Base-by-base conservation (phyloP, 2,888 invertebrate genomes). In the Zygaena filipendulae region DNA sequence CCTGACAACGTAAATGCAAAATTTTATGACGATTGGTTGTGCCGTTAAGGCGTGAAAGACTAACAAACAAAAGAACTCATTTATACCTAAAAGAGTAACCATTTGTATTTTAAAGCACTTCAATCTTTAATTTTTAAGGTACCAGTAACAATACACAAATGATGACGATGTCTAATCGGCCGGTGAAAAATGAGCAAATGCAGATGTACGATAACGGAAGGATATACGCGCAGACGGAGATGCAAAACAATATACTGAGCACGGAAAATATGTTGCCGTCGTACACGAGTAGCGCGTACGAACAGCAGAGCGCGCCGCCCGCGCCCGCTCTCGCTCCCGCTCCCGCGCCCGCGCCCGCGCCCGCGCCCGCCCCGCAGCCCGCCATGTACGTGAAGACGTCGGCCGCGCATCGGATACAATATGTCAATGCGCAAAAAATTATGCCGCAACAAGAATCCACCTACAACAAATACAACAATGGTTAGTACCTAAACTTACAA, bases 81-180 rank as follows among this genome's bases (percentile, higher is more conserved):
- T n/a, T n/a, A n/a, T n/a, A n/a, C n/a, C n/a, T n/a, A n/a, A n/a
- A n/a, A n/a, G n/a, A n/a, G n/a, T n/a, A n/a, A n/a, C n/a, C n/a
- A n/a, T n/a, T n/a, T n/a, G n/a, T n/a, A n/a, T n/a, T n/a, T n/a
- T n/a, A n/a, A n/a, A n/a, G n/a, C n/a, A n/a, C n/a, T n/a, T n/a
- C n/a, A n/a, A n/a, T n/a, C n/a, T n/a, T n/a, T n/a, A n/a, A n/a
- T n/a, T n/a, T 55, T 55, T 29, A 36, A 77, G 75, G 71, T 47
- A 59, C 74, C 33, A 67, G 46, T 39, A 72, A 59, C 45, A 75
- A 66, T 59, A 64, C 66, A 53, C 77, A 74, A 50, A 62, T 77
- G 53, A 54, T 72, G 52, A 46, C 67, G 23, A 59, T 74, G 56
- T 42, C 58, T 27, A 7, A 16, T 6, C 66, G 62, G 32, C 72